Evolutionary conservation across 2,113 vertebrate species (phyloP).

Genomic region (Theristicus caerulescens): DNA sequence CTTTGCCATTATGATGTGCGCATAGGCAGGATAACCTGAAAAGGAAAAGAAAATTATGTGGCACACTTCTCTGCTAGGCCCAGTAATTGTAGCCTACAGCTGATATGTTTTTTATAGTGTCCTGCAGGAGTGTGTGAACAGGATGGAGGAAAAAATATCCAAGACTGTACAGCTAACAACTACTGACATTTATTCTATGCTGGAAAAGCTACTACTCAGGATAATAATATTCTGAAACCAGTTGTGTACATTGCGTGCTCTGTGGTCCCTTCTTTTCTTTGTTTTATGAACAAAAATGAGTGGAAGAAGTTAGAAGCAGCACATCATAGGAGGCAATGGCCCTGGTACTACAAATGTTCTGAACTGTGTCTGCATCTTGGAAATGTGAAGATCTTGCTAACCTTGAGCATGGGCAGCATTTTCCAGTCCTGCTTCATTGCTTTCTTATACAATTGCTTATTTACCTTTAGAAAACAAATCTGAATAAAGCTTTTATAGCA

Average conservation of each 20-base stretch:
- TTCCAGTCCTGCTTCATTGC: background rate
- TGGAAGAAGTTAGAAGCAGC: background rate
- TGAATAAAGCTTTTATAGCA: background rate
- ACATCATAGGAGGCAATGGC: background rate
- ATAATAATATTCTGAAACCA: background rate
- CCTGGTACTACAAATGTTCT: background rate
- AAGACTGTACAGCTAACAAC: background rate
- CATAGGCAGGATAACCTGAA: background rate
- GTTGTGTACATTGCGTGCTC: background rate
- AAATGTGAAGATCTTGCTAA: background rate
- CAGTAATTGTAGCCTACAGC: background rate
- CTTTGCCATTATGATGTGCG: background rate
- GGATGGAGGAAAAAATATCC: background rate
- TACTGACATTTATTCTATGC: background rate
- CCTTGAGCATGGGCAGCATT: background rate
- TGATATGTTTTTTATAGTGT: background rate
- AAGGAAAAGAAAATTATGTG: background rate
- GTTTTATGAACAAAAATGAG: background rate
- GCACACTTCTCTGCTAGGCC: background rate
- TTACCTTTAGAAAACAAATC: background rate
- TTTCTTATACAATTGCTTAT: background rate
- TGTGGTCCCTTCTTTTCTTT: background rate
- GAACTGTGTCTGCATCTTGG: background rate
- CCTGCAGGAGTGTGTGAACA: background rate
- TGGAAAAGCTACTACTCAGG: background rate